A percentile compares a stretch with the other conserved stretches of the same genome.
phyloP scores from a whole-genome alignment of 2,888 invertebrate species.

The Penaeus monodon region DNA sequence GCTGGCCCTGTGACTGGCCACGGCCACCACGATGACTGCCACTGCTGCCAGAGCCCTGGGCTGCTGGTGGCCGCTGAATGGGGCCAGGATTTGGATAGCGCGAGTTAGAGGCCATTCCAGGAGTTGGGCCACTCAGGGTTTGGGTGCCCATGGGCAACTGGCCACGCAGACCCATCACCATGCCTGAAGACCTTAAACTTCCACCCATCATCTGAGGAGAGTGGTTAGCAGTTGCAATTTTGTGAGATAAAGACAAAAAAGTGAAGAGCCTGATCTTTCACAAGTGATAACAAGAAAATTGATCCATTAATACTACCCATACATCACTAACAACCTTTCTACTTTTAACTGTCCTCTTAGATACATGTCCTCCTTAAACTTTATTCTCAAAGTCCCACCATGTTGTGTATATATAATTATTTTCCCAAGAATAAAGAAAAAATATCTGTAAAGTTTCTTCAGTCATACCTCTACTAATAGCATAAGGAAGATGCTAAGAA shows the following conservation, averaged over 20 bases:
- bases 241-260: neutral
- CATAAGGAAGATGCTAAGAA: too few relatives aligned
- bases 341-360: too few relatives aligned
- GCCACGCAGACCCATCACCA: conserved; percentile 59
- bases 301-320: too few relatives aligned
- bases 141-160: conserved; percentile 54
- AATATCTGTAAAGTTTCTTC: too few relatives aligned
- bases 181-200: conserved; percentile 50
- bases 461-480: too few relatives aligned
- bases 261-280: too few relatives aligned
- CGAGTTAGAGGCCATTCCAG: conserved; percentile 37
- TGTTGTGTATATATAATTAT: too few relatives aligned
- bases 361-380: too few relatives aligned
- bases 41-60: conserved; percentile 43
- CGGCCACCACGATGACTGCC: conserved; percentile 49
- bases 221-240: neutral
- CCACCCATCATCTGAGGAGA: conserved; percentile 51
- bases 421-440: too few relatives aligned
- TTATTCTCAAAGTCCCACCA: too few relatives aligned
- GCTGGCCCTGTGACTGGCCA: conserved; percentile 43
- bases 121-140: conserved; percentile 39
- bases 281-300: too few relatives aligned
- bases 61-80: conserved; percentile 58
- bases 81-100: conserved; percentile 63
- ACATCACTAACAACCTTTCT: too few relatives aligned